Conservation (phyloP, 1,140 invertebrate species). For the Drosophila nannoptera region DNA sequence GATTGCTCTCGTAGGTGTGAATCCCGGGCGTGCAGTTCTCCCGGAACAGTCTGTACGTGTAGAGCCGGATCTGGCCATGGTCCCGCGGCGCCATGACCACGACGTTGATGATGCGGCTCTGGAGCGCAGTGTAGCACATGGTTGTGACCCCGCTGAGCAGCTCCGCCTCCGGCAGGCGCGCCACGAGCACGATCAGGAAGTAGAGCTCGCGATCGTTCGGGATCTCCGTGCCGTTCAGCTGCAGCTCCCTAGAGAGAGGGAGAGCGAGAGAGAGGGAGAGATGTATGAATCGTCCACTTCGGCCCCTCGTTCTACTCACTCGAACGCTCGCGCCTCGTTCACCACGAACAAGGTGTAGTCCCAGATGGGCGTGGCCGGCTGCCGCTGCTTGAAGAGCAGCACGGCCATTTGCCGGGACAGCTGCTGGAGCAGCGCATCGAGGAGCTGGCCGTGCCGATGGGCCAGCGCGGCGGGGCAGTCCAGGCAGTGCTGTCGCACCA, state of each 20-base stretch:
- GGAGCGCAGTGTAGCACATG: slow-evolving; percentile 26
- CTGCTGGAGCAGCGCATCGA: slow-evolving; percentile 38
- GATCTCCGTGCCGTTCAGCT: slow-evolving; percentile 19
- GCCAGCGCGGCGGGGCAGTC: slow-evolving; percentile 7
- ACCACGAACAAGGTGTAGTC: slow-evolving; percentile 60
- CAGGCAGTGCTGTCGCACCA: slow-evolving; percentile 35
- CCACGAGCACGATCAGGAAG: slow-evolving; percentile 48
- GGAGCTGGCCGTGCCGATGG: slow-evolving; percentile 28
- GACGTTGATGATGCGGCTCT: slow-evolving; percentile 38
- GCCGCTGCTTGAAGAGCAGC: slow-evolving; percentile 20
- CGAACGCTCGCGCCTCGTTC: slow-evolving; percentile 29
- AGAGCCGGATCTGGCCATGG: slow-evolving; percentile 31
- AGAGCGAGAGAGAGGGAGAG: no score
- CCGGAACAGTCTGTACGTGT: slow-evolving; percentile 43
- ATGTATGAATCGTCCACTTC: not conserved
- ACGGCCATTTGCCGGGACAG: slow-evolving; percentile 27
- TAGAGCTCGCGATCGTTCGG: slow-evolving; percentile 48
- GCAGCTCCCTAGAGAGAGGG: no score
- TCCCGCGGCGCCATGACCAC: slow-evolving; percentile 36
- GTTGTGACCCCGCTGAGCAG: not conserved
- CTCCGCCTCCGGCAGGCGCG: not conserved
- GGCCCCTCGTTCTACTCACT: slow-evolving; percentile 22
- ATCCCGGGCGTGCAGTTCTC: slow-evolving; percentile 28
- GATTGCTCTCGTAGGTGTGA: slow-evolving; percentile 25
- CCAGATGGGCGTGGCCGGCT: slow-evolving; percentile 8